A percentile compares a stretch with the other conserved stretches of the same genome.
Conservation (phyloP, 2,888 invertebrate genomes). For the Pandemis heparana region DNA sequence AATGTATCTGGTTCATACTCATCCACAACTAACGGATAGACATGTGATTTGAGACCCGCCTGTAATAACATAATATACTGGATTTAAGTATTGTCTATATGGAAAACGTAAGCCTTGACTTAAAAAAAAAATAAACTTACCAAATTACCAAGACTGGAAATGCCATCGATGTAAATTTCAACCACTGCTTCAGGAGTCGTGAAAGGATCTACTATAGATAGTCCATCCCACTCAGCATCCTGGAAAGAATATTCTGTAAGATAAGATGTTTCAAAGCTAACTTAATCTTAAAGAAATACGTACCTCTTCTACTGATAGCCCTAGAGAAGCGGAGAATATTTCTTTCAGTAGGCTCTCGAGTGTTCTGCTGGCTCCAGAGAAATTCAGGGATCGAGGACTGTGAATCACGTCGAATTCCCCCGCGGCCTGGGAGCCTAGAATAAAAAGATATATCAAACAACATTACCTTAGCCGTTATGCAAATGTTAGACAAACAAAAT, state of each 20-base stretch:
- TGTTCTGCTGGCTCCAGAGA: constrained; percentile 87
- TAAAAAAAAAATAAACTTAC: constrained; percentile 58
- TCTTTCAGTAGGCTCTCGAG: constrained; percentile 89
- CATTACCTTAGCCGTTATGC: neutral
- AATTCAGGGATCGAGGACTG: constrained; percentile 88
- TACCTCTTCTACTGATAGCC: constrained; percentile 90
- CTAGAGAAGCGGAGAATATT: constrained; percentile 89
- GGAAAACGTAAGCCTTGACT: neutral
- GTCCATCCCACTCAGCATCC: constrained; percentile 89
- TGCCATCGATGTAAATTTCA: constrained; percentile 89
- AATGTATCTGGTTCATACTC: constrained; percentile 88
- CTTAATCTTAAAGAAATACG: constrained; percentile 31
- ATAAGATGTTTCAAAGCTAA: neutral
- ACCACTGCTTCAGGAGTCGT: constrained; percentile 90
- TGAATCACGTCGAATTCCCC: constrained; percentile 90
- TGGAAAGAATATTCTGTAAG: constrained; percentile 54
- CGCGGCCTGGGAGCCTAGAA: constrained; percentile 81
- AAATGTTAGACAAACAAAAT: neutral
- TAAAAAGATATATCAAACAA: constrained; percentile 12
- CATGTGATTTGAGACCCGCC: constrained; percentile 78
- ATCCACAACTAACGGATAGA: constrained; percentile 86
- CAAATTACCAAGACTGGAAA: constrained; percentile 80
- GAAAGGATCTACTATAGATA: constrained; percentile 90
- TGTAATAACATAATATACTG: constrained; percentile 51
- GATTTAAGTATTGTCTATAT: neutral